Evolutionary conservation across 2,797 vertebrate species (phyloP).

Genomic region (Diceros bicornis): DNA sequence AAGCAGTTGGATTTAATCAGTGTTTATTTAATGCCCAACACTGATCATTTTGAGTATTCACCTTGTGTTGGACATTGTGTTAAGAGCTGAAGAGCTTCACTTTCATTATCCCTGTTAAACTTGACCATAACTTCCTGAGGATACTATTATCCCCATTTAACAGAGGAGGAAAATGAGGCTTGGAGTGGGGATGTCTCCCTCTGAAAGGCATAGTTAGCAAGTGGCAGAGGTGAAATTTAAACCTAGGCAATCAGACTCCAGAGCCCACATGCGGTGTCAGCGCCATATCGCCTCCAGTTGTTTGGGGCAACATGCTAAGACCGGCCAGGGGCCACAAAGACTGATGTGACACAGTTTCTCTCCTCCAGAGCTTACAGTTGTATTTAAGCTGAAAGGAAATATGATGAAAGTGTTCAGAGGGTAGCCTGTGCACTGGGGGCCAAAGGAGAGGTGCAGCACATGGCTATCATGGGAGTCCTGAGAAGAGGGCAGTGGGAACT

Average conservation of each 20-base stretch:
- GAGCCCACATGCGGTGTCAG: background rate
- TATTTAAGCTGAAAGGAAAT: background rate
- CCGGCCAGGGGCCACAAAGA: background rate
- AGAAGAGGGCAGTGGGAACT: constrained; percentile 55
- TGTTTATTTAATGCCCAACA: constrained; percentile 15
- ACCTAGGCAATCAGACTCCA: background rate
- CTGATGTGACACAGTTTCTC: background rate
- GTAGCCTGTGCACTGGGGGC: background rate
- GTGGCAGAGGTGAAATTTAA: background rate
- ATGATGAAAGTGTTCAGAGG: background rate
- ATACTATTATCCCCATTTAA: background rate
- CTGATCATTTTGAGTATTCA: background rate
- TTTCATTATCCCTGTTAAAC: background rate
- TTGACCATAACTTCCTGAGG: background rate
- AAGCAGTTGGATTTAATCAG: background rate
- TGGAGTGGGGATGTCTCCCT: background rate
- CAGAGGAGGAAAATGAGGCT: background rate
- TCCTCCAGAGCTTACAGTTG: background rate
- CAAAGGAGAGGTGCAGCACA: background rate
- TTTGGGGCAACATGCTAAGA: background rate
- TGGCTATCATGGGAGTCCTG: background rate
- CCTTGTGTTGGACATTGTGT: background rate
- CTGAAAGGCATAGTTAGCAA: background rate
- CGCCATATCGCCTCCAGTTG: background rate
- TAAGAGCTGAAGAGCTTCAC: background rate